Base-by-base conservation (phyloP, 2,888 invertebrate species). In the Deroplatys truncata region DNA sequence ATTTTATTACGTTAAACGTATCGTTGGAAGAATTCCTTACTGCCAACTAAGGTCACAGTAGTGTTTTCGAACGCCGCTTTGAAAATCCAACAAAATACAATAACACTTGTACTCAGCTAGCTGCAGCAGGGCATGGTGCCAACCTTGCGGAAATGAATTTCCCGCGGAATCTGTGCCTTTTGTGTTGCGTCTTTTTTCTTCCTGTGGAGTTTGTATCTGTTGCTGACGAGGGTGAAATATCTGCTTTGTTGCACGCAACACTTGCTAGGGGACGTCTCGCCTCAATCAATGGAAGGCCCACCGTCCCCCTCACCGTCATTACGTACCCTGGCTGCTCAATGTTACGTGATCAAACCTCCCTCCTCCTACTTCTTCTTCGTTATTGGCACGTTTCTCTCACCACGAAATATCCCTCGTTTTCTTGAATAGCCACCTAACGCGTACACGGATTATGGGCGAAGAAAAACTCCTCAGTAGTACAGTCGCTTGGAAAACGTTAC, bases 241-340 rank as follows among this genome's bases (percentile, higher is more conserved):
- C 82, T 87, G 49, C 87, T 87, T 87, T 87, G 87, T 87, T 87
- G 83, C 87, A 87, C 83, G 87, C 87, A 87, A 87, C 87, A 83
- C 82, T 87, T 87, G 56, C 56, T 72, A 72, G 56, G 56, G 56
- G 56, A 72, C 56, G 56, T 25, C 56, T 72, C 43, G 43, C 43
- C 43, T 43, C 43, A 43, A 43, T 43, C 43, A 43, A 43, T 43
- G 43, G 43, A 43, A 43, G 43, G 35, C 4, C 35, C 56, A 56
- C 56, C 56, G 16, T 20, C 56, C 56, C 56, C 56, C 25, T 25
- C 7, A 7, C 56, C 56, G 56, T 72, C 56, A 72, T 72, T 72
- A 72, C 56, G 56, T 72, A 72, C 56, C 56, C 20, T 25, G 56
- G 25, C 56, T 72, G 56, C 56, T 72, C 56, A 72, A 72, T 72